These are phyloP conservation scores for Eumeta japonica DNA, from an alignment of 1,140 invertebrate genomes.

Conservation along the genomic window DNA sequence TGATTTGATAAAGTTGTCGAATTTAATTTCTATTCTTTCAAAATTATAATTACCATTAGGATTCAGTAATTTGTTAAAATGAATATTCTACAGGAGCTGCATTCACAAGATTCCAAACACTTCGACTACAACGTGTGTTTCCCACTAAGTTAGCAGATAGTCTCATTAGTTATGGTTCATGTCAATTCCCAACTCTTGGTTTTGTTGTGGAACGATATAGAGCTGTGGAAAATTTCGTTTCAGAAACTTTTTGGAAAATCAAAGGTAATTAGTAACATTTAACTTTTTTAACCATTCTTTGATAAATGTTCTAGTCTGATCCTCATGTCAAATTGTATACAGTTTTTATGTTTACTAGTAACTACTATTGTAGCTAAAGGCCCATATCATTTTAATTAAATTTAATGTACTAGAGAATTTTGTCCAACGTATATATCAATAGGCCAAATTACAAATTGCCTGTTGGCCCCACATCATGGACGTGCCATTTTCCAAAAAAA, in stretches of 20 bases:
- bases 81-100: slow-evolving; percentile 79
- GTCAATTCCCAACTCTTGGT: slow-evolving; percentile 95
- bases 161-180: slow-evolving; percentile 95
- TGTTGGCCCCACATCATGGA: no score
- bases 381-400: no score
- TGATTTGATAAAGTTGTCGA: no score
- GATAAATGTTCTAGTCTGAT: no score
- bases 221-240: slow-evolving; percentile 84
- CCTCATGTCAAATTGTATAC: slow-evolving; percentile 4
- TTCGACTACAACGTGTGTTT: slow-evolving; percentile 84
- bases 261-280: slow-evolving; percentile 57
- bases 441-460: no score
- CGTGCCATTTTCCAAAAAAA: no score
- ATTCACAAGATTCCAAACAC: slow-evolving; percentile 97
- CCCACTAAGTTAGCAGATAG: slow-evolving; percentile 72
- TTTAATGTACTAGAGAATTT: no score
- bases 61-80: neutral
- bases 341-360: slow-evolving; percentile 6
- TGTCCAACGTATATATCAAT: no score
- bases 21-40: neutral
- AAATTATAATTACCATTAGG: no score
- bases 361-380: no score
- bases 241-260: slow-evolving; percentile 93
- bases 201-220: slow-evolving; percentile 95
- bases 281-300: slow-evolving; percentile 8